Evolutionary conservation across 1,140 invertebrate species (phyloP).

Genomic region (Cotesia glomerata): DNA sequence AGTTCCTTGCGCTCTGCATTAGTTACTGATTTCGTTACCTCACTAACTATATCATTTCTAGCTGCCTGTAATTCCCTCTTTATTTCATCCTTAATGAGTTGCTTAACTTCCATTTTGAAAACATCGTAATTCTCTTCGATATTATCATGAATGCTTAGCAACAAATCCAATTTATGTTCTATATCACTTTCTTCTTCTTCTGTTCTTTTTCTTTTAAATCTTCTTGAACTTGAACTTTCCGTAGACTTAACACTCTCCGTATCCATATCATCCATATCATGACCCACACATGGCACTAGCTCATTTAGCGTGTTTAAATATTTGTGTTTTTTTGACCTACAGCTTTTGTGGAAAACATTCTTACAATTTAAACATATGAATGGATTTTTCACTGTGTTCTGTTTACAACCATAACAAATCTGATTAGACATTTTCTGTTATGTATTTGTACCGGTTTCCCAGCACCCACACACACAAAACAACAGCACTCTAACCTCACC

Average conservation of each 20-base stretch:
- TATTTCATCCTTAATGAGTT: background rate
- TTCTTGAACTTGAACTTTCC: background rate
- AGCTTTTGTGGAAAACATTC: background rate
- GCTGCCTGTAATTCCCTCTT: too few species aligned
- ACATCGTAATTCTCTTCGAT: background rate
- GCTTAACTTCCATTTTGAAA: background rate
- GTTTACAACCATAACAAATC: background rate
- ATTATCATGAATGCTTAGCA: background rate
- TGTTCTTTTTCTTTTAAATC: background rate
- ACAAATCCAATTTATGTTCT: background rate
- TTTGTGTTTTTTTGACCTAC: background rate
- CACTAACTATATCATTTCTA: background rate
- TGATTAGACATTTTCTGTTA: background rate
- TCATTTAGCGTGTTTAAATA: background rate
- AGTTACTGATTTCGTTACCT: background rate
- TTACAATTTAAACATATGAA: background rate
- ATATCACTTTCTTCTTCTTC: background rate
- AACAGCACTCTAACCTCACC: background rate
- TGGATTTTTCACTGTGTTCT: background rate
- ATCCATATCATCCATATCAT: background rate
- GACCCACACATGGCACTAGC: background rate
- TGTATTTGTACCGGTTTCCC: background rate
- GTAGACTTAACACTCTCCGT: background rate
- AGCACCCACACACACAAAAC: background rate
- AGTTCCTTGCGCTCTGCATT: too few species aligned